phyloP scores from a whole-genome alignment of 2,113 vertebrate species.

The Anser brachyrhynchus region DNA sequence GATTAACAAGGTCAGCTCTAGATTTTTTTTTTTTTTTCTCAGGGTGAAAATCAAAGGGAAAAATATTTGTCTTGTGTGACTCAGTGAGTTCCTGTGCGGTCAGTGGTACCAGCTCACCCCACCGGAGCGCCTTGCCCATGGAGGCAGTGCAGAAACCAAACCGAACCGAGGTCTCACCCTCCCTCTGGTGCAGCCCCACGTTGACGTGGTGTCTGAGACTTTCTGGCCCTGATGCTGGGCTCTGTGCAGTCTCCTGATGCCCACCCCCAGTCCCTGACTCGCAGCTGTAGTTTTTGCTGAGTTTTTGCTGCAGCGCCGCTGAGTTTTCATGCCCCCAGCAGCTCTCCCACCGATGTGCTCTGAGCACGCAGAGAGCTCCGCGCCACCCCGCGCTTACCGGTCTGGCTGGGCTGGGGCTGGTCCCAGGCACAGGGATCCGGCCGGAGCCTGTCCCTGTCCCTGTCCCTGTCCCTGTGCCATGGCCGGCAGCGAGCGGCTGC shows the following conservation, averaged over 20 bases:
- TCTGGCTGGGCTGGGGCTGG: background rate
- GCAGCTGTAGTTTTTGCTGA: background rate
- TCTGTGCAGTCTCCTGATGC: background rate
- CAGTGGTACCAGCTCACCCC: background rate
- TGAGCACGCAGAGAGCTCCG: background rate
- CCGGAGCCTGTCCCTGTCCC: no score
- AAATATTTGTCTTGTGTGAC: conserved; percentile 59
- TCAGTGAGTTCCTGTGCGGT: conserved; percentile 39
- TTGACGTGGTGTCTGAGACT: fast-evolving
- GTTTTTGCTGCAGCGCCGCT: background rate
- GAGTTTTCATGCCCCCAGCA: background rate
- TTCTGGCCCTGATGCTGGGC: background rate
- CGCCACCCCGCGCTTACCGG: background rate
- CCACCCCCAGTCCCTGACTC: background rate
- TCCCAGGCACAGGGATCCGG: background rate
- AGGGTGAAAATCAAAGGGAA: conserved; percentile 60
- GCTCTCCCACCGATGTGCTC: background rate
- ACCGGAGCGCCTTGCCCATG: fast-evolving
- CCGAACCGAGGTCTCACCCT: background rate
- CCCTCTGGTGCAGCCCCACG: fast-evolving
- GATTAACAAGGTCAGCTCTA: conserved; percentile 43
- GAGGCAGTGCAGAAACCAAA: background rate
- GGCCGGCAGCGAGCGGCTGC: background rate
- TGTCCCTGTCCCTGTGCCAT: no score
- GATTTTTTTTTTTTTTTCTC: conserved; percentile 32